phyloP scores from a whole-genome alignment of 2,888 invertebrate genomes.

The Lasioglossum malachurum region DNA sequence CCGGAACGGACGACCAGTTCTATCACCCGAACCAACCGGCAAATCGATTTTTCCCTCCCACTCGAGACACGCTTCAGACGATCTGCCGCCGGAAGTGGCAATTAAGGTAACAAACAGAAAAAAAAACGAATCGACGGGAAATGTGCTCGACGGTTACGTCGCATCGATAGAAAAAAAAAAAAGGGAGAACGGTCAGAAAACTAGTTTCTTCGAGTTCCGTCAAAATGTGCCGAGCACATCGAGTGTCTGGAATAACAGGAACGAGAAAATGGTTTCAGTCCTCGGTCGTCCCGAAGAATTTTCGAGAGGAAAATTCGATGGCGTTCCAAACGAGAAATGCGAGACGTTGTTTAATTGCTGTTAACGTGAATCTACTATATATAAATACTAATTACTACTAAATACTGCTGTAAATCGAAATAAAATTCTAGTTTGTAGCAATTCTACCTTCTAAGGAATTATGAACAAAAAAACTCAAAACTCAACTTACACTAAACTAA shows the following conservation, averaged over 20 bases:
- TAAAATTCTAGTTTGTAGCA: too few relatives aligned
- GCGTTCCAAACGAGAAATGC: too few relatives aligned
- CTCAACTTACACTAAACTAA: too few relatives aligned
- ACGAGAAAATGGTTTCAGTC: not conserved
- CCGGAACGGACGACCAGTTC: constrained; percentile 37
- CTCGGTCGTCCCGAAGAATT: not conserved
- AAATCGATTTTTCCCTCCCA: constrained; percentile 57
- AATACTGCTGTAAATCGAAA: too few relatives aligned
- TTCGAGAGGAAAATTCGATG: not conserved
- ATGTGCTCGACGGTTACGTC: not conserved
- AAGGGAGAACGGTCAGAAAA: not conserved
- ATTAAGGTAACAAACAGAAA: constrained; percentile 55
- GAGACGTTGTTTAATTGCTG: too few relatives aligned
- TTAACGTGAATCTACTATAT: too few relatives aligned
- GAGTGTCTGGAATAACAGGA: not conserved
- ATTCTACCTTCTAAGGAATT: too few relatives aligned
- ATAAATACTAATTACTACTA: too few relatives aligned
- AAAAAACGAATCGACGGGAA: not conserved
- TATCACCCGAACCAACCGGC: constrained; percentile 28
- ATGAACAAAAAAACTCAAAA: too few relatives aligned
- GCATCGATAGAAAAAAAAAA: not conserved
- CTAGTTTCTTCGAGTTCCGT: not conserved
- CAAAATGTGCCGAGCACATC: not conserved
- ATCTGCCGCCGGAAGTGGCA: constrained; percentile 55
- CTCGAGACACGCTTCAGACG: constrained; percentile 59